These are phyloP conservation scores for Helicolenus hilgendorfi DNA, from an alignment of 2,797 vertebrate genomes.

Conservation along the genomic window DNA sequence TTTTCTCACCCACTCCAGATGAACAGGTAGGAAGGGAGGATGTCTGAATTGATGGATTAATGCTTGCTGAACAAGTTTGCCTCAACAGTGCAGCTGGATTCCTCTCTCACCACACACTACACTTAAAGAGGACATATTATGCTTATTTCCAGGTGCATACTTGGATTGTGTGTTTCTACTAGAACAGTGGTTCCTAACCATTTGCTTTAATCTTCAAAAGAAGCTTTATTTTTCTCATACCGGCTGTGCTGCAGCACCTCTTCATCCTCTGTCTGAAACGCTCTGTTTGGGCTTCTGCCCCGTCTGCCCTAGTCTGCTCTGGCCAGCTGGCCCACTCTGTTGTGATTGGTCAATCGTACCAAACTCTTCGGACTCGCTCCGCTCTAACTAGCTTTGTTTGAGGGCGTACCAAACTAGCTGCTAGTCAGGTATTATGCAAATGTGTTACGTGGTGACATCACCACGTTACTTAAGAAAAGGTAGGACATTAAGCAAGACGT, in stretches of 20 bases:
- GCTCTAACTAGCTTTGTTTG: no score
- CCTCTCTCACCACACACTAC: not conserved
- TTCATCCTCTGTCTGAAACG: not conserved
- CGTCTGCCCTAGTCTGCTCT: no score
- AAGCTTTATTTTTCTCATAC: not conserved
- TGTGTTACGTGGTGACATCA: no score
- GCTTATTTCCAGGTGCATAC: not conserved
- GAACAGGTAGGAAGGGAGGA: conserved; percentile 91
- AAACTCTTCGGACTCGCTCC: no score
- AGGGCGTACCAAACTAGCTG: no score
- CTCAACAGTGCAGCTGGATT: not conserved
- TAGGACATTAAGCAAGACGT: no score
- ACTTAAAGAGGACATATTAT: not conserved
- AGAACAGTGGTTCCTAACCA: not conserved
- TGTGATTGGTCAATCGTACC: no score
- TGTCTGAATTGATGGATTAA: not conserved
- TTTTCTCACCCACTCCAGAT: conserved; percentile 96
- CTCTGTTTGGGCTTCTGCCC: not conserved
- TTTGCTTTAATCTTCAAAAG: not conserved
- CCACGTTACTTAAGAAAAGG: no score
- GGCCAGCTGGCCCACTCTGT: no score
- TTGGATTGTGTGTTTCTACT: not conserved
- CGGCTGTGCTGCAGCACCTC: not conserved
- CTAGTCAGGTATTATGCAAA: no score
- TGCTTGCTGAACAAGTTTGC: not conserved